Evolutionary conservation across 2,797 vertebrate genomes (phyloP).

Genomic region (Paratrypauchen microcephalus): DNA sequence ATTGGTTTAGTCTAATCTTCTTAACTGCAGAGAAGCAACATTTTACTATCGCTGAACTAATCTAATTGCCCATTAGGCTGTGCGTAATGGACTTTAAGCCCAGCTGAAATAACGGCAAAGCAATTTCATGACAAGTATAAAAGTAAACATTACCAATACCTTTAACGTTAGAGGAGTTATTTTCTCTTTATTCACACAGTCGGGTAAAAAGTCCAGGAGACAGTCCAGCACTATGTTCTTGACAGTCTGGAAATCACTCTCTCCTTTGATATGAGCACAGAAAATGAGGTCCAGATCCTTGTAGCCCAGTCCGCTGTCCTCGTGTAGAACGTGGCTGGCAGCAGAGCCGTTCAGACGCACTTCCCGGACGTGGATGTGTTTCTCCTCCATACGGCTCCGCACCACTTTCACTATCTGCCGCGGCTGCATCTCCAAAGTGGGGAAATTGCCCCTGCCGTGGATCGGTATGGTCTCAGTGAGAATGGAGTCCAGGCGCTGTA

Average conservation of each 20-base stretch:
- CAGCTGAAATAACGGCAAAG: constrained; percentile 24
- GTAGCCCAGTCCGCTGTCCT: constrained; percentile 94
- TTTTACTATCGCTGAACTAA: constrained; percentile 62
- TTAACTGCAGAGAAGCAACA: constrained; percentile 65
- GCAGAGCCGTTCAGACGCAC: constrained; percentile 96
- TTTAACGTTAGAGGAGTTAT: constrained; percentile 94
- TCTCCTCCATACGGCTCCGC: constrained; percentile 90
- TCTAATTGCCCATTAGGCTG: constrained; percentile 49
- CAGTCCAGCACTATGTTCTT: constrained; percentile 98
- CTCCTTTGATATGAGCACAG: constrained; percentile 91
- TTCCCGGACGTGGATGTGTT: constrained; percentile 87
- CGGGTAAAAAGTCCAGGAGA: constrained; percentile 96
- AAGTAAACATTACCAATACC: constrained; percentile 73
- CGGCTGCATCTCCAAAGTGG: constrained; percentile 94
- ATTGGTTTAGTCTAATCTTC: constrained; percentile 77
- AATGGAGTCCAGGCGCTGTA: constrained; percentile 93
- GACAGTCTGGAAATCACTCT: constrained; percentile 95
- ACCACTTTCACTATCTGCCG: constrained; percentile 96
- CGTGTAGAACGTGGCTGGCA: constrained; percentile 94
- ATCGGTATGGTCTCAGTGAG: constrained; percentile 96
- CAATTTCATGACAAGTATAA: constrained; percentile 21
- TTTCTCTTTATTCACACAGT: constrained; percentile 97
- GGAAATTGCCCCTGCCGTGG: constrained; percentile 98
- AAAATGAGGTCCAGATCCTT: constrained; percentile 99
- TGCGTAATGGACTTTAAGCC: constrained; percentile 23